phyloP scores from a whole-genome alignment of 2,888 invertebrate species.

The Troides aeacus region DNA sequence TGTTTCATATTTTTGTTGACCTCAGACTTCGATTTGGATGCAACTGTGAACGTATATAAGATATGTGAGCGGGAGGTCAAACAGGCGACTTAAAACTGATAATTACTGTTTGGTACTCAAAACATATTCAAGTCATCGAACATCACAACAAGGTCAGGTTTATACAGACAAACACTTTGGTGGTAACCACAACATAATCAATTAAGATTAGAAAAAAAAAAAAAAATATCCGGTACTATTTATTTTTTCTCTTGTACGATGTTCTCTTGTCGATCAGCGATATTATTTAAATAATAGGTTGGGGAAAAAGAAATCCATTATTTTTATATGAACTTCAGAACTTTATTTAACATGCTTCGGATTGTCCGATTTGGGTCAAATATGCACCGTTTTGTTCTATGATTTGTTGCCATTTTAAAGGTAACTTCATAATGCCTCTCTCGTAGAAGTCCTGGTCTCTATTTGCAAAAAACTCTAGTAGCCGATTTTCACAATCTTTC shows the following conservation, averaged over 20 bases:
- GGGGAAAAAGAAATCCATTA: no score
- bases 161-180: conserved; percentile 2
- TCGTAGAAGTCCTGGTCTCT: no score
- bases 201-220: not conserved
- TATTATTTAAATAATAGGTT: no score
- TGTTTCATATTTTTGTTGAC: conserved; percentile 5
- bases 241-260: not conserved
- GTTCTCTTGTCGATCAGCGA: not conserved
- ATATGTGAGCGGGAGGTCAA: conserved; percentile 22
- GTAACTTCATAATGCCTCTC: no score
- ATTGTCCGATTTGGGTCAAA: no score
- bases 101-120: conserved; percentile 15
- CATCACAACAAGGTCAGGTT: conserved; percentile 11
- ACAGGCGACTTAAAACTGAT: conserved; percentile 12
- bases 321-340: no score
- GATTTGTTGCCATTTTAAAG: no score
- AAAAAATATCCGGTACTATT: no score
- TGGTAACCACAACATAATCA: not conserved
- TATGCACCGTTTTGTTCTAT: no score
- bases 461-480: no score
- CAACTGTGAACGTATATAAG: conserved; percentile 9
- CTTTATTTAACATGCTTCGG: no score
- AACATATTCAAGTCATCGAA: conserved; percentile 6
- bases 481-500: no score
- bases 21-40: conserved; percentile 17